Percentiles rank a stretch among this genome's conserved stretches.
These are phyloP conservation scores for Columba livia DNA, from an alignment of 2,113 vertebrate genomes.

Conservation along the genomic window DNA sequence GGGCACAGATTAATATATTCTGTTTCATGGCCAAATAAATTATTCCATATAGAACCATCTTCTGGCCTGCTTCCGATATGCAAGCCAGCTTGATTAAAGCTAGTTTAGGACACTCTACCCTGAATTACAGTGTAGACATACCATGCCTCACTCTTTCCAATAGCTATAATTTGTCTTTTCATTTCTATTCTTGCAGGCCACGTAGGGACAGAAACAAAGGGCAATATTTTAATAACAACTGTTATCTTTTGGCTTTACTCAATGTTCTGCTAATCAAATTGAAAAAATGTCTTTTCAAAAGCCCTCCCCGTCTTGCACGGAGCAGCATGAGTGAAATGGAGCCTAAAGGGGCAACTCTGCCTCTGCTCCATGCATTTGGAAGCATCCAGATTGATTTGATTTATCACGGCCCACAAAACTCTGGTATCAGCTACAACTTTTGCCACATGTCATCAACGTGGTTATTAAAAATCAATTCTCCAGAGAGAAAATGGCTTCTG, in stretches of 20 bases:
- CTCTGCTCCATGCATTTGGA: constrained; percentile 9
- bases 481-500: constrained; percentile 50
- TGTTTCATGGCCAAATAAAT: constrained; percentile 40
- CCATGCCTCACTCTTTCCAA: not conserved
- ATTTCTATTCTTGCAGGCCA: not conserved
- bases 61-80: constrained; percentile 1
- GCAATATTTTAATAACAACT: not conserved
- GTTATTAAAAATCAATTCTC: constrained; percentile 82
- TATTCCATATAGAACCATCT: constrained; percentile 49
- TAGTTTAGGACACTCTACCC: not conserved
- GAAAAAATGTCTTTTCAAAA: not conserved
- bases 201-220: not conserved
- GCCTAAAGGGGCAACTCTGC: constrained; percentile 1
- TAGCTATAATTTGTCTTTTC: not conserved
- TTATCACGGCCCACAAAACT: constrained; percentile 72
- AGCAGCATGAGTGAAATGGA: not conserved
- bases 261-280: not conserved
- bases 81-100: constrained; percentile 37
- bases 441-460: constrained; percentile 71
- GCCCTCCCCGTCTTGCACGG: not conserved
- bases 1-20: constrained; percentile 22
- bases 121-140: not conserved
- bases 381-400: constrained; percentile 67
- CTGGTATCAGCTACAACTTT: constrained; percentile 74
- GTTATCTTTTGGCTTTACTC: not conserved